Evolutionary conservation across 2,113 vertebrate species (phyloP).

Genomic region (Chionodraco myersi): DNA sequence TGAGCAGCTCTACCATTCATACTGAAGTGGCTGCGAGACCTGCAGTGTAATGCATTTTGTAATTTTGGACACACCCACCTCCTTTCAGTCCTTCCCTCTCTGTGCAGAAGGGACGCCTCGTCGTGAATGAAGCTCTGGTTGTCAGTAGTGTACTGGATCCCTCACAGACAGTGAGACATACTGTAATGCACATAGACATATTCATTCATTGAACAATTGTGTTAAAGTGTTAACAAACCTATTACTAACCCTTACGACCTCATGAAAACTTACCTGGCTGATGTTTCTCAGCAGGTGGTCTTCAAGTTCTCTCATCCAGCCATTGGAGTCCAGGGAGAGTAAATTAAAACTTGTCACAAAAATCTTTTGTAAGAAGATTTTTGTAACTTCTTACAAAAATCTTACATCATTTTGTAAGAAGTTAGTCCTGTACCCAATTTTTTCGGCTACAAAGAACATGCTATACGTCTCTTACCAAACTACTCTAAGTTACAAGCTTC

Average conservation of each 20-base stretch:
- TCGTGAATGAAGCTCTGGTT: conserved; percentile 56
- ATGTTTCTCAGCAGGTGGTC: too few relatives aligned
- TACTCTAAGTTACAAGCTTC: too few relatives aligned
- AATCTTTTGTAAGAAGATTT: not conserved
- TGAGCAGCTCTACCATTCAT: conserved; percentile 66
- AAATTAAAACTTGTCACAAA: not conserved
- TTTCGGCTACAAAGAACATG: too few relatives aligned
- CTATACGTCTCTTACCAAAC: too few relatives aligned
- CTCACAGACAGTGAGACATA: not conserved
- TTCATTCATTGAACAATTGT: too few relatives aligned
- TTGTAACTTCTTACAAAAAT: too few relatives aligned
- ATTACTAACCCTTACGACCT: too few relatives aligned
- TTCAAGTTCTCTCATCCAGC: not conserved
- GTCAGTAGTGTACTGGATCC: not conserved
- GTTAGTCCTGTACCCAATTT: too few relatives aligned
- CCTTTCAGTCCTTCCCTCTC: conserved; percentile 37
- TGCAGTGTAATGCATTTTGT: conserved; percentile 49
- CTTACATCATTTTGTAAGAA: not conserved
- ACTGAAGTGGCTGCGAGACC: conserved; percentile 40
- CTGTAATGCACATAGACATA: too few relatives aligned
- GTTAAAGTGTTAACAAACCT: too few relatives aligned
- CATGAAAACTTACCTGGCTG: too few relatives aligned
- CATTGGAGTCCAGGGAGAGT: too few relatives aligned
- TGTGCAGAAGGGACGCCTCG: not conserved
- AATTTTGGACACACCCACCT: conserved; percentile 72